Base-by-base conservation (phyloP, 1,140 invertebrate species). In the Zophobas atratus region DNA sequence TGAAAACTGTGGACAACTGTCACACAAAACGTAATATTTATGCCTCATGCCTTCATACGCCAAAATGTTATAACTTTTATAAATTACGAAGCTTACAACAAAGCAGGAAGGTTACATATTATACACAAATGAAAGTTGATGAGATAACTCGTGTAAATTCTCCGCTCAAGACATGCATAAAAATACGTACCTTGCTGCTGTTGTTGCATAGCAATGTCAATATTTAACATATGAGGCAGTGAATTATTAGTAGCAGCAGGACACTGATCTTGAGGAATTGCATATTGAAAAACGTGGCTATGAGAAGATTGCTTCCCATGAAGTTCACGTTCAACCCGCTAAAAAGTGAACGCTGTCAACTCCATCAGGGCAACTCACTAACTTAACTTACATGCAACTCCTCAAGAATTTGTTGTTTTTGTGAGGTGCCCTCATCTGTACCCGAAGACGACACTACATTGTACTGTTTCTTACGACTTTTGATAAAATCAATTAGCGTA, bases 341-440 rank as follows among this genome's bases (percentile, higher is more conserved):
- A 81, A 5, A 87, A 74, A 76, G n/a, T 51, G 36, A 74, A 39
- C 51, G 43, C 48, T 38, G 55, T 75, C 1, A 56, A 60, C 36
- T 72, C 46, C 51, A 20, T 20, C 49, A n/a, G 6, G 49, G 49
- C 3, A 4, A 20, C 39, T 39, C 39, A 51, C 38, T 72, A 32
- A 6, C 20, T 53, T 70, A 43, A 86, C 81, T 77, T 85, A 92
- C 91, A 87, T 95, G 92, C 75, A 95, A 85, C 85, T 95, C 93
- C 82, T 95, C 93, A 3, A 94, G 88, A 82, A 95, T 94, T 84
- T 93, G 92, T 86, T 94, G 92, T 81, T 94, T 94, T 77, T 93
- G 90, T 20, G 92, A 85, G 56, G 92, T 92, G 80, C 93, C 92
- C 71, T 94, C 92, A 80, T 93, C 92, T 78, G 88, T 86, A 76